These are phyloP conservation scores for Galago senegalensis DNA, from an alignment of 2,797 vertebrate species.

Conservation along the genomic window DNA sequence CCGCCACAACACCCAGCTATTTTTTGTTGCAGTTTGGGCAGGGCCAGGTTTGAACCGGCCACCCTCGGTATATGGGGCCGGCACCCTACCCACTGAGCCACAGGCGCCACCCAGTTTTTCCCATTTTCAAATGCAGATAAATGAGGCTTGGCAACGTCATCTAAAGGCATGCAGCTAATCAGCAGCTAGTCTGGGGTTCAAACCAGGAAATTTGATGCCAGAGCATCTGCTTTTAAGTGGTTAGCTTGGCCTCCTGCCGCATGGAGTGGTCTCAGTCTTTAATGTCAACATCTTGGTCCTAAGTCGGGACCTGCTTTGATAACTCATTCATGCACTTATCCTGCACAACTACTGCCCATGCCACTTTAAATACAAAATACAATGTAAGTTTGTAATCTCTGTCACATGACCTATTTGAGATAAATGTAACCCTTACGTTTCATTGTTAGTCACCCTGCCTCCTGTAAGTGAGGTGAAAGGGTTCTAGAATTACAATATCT, in stretches of 20 bases:
- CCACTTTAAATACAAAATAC: neutral
- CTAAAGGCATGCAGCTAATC: neutral
- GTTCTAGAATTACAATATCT: slow-evolving; percentile 16
- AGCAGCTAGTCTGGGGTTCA: neutral
- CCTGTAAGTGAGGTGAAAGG: neutral
- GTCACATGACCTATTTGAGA: neutral
- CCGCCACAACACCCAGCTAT: too few species aligned
- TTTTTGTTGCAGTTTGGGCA: too few species aligned
- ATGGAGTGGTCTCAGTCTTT: neutral
- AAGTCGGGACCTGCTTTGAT: neutral
- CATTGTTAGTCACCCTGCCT: neutral
- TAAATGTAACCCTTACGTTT: neutral
- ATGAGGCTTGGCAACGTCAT: neutral
- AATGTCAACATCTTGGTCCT: neutral
- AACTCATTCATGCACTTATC: neutral
- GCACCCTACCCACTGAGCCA: too few species aligned
- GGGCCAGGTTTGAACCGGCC: too few species aligned
- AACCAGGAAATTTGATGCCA: neutral
- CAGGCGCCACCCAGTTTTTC: neutral
- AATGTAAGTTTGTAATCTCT: neutral
- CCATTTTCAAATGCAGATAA: neutral
- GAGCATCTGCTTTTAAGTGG: neutral
- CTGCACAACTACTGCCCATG: neutral
- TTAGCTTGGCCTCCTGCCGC: neutral
- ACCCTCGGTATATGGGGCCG: too few species aligned